Percentiles rank a stretch among this genome's conserved stretches.
These are phyloP conservation scores for Anguilla megastoma DNA, from an alignment of 2,797 vertebrate genomes.

Conservation along the genomic window DNA sequence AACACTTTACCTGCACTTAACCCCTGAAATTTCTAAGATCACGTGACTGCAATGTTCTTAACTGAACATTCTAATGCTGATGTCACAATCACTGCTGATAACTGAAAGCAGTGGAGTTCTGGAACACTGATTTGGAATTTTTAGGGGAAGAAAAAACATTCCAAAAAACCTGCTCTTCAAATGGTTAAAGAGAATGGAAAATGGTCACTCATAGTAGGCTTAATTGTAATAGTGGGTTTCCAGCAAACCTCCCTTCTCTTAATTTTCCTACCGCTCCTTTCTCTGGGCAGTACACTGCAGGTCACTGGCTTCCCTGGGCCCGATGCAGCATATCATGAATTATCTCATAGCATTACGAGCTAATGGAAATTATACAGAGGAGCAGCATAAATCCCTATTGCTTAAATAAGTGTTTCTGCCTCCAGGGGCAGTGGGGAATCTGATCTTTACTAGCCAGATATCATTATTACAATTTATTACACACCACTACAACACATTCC, in stretches of 20 bases:
- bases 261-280: background rate
- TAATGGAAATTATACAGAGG: constrained; percentile 41
- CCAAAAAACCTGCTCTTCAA: no score
- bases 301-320: constrained; percentile 27
- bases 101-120: background rate
- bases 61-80: background rate
- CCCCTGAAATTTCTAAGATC: background rate
- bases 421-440: constrained; percentile 35
- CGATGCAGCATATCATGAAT: constrained; percentile 35
- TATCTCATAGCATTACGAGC: constrained; percentile 32
- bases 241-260: constrained; percentile 7
- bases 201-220: background rate
- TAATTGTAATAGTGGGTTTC: background rate
- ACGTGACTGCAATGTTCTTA: background rate
- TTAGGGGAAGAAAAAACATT: no score
- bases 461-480: constrained; percentile 42
- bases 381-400: constrained; percentile 44
- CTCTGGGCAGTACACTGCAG: background rate
- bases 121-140: no score
- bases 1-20: background rate
- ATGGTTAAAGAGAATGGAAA: background rate
- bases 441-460: constrained; percentile 50
- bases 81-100: background rate
- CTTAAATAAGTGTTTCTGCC: constrained; percentile 40
- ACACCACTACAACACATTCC: constrained; percentile 35